Evolutionary conservation across 2,888 invertebrate species (phyloP).

Genomic region (Koerneria pararmatus): DNA sequence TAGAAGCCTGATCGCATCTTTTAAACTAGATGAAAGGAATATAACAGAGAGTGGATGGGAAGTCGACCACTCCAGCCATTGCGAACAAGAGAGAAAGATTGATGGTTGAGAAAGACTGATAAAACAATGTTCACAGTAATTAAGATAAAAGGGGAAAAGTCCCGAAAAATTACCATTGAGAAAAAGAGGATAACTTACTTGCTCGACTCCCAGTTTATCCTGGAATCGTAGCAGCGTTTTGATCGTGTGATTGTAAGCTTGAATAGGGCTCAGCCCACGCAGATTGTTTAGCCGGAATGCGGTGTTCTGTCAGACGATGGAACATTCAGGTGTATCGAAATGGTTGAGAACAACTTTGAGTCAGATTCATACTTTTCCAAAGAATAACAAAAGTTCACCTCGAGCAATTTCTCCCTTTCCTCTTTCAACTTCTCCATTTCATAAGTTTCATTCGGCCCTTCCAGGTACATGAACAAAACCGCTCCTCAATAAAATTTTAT

Average conservation of each 20-base stretch:
- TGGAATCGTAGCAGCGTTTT: slow-evolving; percentile 42
- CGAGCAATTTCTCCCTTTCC: slow-evolving; percentile 43
- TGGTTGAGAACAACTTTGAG: not conserved
- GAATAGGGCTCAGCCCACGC: slow-evolving; percentile 41
- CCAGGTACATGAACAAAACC: slow-evolving; percentile 42
- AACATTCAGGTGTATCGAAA: not conserved
- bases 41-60: too few relatives aligned
- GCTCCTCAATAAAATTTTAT: slow-evolving; percentile 7
- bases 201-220: slow-evolving; percentile 42
- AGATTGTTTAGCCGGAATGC: slow-evolving; percentile 49
- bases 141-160: too few relatives aligned
- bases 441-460: slow-evolving; percentile 48
- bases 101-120: too few relatives aligned
- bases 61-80: too few relatives aligned
- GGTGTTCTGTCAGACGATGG: slow-evolving; percentile 40
- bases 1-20: too few relatives aligned
- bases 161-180: too few relatives aligned
- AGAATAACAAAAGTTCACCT: slow-evolving; percentile 38
- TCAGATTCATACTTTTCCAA: not conserved
- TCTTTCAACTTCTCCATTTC: slow-evolving; percentile 39
- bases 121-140: too few relatives aligned
- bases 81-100: too few relatives aligned
- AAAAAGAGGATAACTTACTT: too few relatives aligned
- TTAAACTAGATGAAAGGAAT: too few relatives aligned
- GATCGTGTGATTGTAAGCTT: slow-evolving; percentile 53